These are phyloP conservation scores for Lasioglossum figueresi DNA, from an alignment of 2,888 invertebrate species.

Conservation along the genomic window DNA sequence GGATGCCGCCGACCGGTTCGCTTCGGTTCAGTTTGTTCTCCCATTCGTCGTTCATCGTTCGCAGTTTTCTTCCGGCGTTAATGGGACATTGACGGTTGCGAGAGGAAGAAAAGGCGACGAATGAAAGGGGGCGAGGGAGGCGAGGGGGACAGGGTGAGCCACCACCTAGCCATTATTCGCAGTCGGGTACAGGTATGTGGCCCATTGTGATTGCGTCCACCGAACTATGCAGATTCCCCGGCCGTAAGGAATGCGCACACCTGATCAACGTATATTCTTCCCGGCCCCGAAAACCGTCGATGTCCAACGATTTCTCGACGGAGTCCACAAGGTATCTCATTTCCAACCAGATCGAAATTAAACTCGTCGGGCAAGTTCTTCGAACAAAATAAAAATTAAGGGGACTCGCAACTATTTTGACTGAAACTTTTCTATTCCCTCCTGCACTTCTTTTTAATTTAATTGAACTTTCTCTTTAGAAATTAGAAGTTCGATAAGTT, in stretches of 20 bases:
- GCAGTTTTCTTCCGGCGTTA: conserved; percentile 46
- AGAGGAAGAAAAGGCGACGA: conserved; percentile 37
- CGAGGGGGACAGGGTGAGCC: conserved; percentile 28
- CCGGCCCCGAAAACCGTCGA: conserved; percentile 20
- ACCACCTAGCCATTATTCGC: conserved; percentile 54
- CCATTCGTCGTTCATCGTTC: background rate
- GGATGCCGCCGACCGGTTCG: conserved; percentile 31
- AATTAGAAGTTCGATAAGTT: too few relatives aligned
- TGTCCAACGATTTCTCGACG: background rate
- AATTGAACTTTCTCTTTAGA: too few relatives aligned
- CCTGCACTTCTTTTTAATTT: too few relatives aligned
- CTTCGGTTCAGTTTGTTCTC: background rate
- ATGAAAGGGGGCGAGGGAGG: conserved; percentile 12
- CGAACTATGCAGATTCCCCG: conserved; percentile 71
- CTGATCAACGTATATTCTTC: conserved; percentile 61
- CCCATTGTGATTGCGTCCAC: conserved; percentile 67
- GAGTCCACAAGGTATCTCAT: background rate
- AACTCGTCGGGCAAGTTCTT: too few relatives aligned
- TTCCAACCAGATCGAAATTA: background rate
- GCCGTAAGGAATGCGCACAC: conserved; percentile 49
- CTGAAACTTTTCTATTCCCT: too few relatives aligned
- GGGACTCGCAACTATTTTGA: too few relatives aligned
- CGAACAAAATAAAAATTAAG: too few relatives aligned
- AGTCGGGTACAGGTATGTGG: conserved; percentile 65
- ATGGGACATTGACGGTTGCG: conserved; percentile 51